Evolutionary conservation across 2,888 invertebrate genomes (phyloP), one percentile per base, ranked within the genome.

Genomic region (Ferrisia virgata): DNA sequence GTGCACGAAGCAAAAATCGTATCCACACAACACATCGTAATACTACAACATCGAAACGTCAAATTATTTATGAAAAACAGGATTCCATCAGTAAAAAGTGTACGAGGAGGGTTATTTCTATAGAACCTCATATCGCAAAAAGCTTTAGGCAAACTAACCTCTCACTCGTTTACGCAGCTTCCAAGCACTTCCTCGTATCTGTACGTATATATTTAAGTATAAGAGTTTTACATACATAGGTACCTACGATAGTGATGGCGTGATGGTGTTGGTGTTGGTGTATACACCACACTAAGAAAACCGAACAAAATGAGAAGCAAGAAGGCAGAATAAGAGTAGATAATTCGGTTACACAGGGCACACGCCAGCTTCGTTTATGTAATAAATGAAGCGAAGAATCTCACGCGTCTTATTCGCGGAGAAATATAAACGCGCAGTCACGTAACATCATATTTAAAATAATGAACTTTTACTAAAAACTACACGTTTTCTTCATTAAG

Each of bases 401-500:
- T 64, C 58, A 64, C 58, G 58, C 25, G 28, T 64, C 58, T 64
- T 47, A 47, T 47, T 47, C 47, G 47, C 58, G 25, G 28, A 11
- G 28, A 8, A 47, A 47, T 47, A 47, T 64, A 28, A 28, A 64
- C 28, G 28, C 58, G 9, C 13, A 64, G 58, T 64, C 58, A 64
- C 58, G 72, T 72, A 72, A 72, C 33, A 36, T 33, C 33, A 72
- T 72, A 36, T 33, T 72, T 72, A 72, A 72, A 72, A 72, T 72
- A 72, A 72, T 33, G 72, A 72, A 72, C 33, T 33, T 72, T 33
- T 18, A 72, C 36, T 72, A 72, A 72, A 72, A 36, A 31, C 33
- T 33, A 72, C 72, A 72, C 72, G 72, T 72, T 72, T 72, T 72
- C 72, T 72, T 33, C 72, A 72, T 72, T 72, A 72, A 72, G 72